Base-by-base conservation (phyloP, 2,797 vertebrate species). In the Glossophaga mutica region DNA sequence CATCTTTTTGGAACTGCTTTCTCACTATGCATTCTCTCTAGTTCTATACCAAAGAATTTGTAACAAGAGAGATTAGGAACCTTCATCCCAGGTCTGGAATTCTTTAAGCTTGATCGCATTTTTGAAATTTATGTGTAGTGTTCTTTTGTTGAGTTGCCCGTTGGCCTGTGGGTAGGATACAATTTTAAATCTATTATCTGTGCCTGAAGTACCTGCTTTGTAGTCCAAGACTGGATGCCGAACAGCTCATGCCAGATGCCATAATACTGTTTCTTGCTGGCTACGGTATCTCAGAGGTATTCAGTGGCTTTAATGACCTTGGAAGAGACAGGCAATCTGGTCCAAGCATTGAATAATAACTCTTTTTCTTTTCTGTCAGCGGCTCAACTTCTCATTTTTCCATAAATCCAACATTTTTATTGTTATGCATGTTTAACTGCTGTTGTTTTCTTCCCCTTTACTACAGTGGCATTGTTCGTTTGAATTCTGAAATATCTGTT, bases 321-420 rank as follows among this genome's bases (percentile, higher is more conserved):
- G 50, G 19, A 95, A 10, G 10, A 91, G 46, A 52, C 6, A 78
- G 46, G 62, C 67, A n/a, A 82, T 92, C 55, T 89, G 52, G 22
- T 74, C 82, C 52, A 68, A 57, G 39, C 39, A 18, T 37, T 95
- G 59, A 93, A 55, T 92, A 94, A 91, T 92, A 39, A 71, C 11
- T 84, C 34, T 94, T 48, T 46, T 94, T 91, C 46, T 78, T 74
- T 87, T 92, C 83, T 81, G 67, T 84, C 76, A 90, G 55, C 59
- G 70, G n/a, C 5, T 11, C 84, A 85, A 65, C 79, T 74, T 96
- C 37, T 92, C 57, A 68, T 84, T 97, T 97, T 94, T 94, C 71
- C 92, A 18, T 50, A 79, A 95, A 82, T 57, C 48, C 9, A 5
- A 34, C 37, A 29, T 97, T 87, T 79, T 97, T 94, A 83, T 78